phyloP scores from a whole-genome alignment of 2,888 invertebrate species.

The Mimumesa dahlbomi region DNA sequence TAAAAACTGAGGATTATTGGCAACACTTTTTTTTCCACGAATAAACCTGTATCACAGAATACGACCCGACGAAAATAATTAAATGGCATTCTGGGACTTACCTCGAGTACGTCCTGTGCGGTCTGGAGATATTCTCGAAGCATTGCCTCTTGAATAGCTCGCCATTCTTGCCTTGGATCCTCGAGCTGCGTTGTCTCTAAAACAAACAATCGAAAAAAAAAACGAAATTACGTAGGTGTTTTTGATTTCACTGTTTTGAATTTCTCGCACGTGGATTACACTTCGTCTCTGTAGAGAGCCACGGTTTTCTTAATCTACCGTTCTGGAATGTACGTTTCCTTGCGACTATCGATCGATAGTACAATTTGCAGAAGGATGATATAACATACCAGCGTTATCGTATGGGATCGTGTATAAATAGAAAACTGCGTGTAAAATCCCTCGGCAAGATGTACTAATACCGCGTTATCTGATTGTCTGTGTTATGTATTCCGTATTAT shows the following conservation, averaged over 20 bases:
- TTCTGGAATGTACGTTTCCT: slow-evolving; percentile 4
- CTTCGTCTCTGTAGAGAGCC: not conserved
- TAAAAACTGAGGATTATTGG: too few species aligned
- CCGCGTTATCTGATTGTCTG: not conserved
- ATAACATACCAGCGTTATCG: slow-evolving; percentile 7
- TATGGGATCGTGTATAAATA: slow-evolving; percentile 3
- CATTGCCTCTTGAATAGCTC: slow-evolving; percentile 97
- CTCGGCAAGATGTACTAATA: not conserved
- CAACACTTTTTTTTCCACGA: too few species aligned
- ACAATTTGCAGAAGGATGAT: slow-evolving; percentile 14
- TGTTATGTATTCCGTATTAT: not conserved
- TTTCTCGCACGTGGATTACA: not conserved
- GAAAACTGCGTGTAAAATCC: slow-evolving; percentile 6
- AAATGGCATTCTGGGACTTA: slow-evolving; percentile 73
- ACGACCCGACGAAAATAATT: slow-evolving; percentile 15
- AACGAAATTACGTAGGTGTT: not conserved
- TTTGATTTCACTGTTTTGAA: not conserved
- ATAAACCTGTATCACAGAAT: too few species aligned
- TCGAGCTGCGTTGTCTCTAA: slow-evolving; percentile 97
- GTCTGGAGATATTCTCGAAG: slow-evolving; percentile 97
- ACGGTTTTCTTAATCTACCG: not conserved
- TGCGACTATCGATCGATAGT: slow-evolving; percentile 11
- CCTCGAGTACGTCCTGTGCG: slow-evolving; percentile 97
- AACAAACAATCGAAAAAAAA: slow-evolving; percentile 67
- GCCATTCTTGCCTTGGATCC: slow-evolving; percentile 98